Base-by-base conservation (phyloP, 1,140 invertebrate genomes). In the Atta cephalotes region DNA sequence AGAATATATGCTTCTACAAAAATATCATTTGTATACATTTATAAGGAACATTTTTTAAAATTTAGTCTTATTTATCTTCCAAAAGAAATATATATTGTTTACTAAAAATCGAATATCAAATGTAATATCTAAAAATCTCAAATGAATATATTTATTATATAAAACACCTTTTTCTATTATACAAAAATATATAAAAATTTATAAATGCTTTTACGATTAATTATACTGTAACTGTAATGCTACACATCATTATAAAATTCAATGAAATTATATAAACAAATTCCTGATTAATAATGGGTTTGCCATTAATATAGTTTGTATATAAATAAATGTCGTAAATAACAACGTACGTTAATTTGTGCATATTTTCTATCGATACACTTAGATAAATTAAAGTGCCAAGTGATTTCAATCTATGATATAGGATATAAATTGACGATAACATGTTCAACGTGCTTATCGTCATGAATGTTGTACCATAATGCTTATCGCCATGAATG, bases 401-500 rank as follows among this genome's bases (percentile, higher is more conserved):
- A 35, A 72, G 1, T 31, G 7, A 60, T 82, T 82, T 31, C 2
- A 39, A 82, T 82, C 45, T 16, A 21, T 12, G 12, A 0, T 25
- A 7, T 7, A 28, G 4, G 14, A 72, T 62, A 82, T 82, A 82
- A 82, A 72, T 49, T 49, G 53, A 82, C 53, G 68, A 82, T 25
- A 74, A 31, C 7, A 35, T 21, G 53, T 72, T 18, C 25, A 53
- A 49, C 12, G 14, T 82, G 14, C 21, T 72, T 81, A 81, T 71
- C 53, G 18, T 18, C 25, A 82, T 82, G 80, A 72, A 31, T 49
- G 14, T 25, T 58, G 6, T 58, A 35, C 1, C 80, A 62, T 12
- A 74, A 12, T 82, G 14, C 21, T 72, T 81, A 81, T 71, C 53
- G 18, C 25, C 25, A 82, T 82, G 80, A 72, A 31, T 49, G 14